Evolutionary conservation across 2,113 vertebrate species (phyloP).

Genomic region (Rhinogobius similis): DNA sequence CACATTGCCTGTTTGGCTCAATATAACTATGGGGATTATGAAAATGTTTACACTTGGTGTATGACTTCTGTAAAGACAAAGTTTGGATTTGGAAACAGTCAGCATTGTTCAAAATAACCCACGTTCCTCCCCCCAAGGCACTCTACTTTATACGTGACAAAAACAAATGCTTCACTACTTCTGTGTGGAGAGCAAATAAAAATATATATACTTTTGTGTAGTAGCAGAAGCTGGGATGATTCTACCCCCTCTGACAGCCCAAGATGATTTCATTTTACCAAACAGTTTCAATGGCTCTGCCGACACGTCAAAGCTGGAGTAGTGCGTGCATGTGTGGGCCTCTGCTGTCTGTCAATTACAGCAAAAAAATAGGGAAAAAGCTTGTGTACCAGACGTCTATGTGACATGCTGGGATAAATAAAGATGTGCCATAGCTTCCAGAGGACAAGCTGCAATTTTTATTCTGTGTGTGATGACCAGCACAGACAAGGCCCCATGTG

Average conservation of each 20-base stretch:
- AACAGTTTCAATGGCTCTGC: neutral
- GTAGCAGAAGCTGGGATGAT: neutral
- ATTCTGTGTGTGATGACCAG: constrained; percentile 20
- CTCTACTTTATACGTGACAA: constrained; percentile 2
- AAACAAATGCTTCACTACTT: neutral
- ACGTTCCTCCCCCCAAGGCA: neutral
- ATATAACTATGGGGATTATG: neutral
- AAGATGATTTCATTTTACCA: constrained; percentile 10
- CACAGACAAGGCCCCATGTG: constrained; percentile 2
- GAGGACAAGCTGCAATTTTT: neutral
- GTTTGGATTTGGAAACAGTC: neutral
- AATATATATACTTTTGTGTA: neutral
- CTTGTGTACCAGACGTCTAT: constrained; percentile 5
- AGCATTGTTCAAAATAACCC: constrained; percentile 18
- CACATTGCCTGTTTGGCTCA: neutral
- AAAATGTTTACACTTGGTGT: neutral
- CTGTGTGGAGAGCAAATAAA: neutral
- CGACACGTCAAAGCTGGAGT: neutral
- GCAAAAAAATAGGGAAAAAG: neutral
- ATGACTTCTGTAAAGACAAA: neutral
- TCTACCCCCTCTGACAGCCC: constrained; percentile 4
- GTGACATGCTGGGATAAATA: constrained; percentile 16
- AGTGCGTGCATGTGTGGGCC: constrained; percentile 6
- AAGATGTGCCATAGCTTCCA: constrained; percentile 1
- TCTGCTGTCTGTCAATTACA: constrained; percentile 31